phyloP scores from a whole-genome alignment of 2,797 vertebrate species.

The Pseudochirops corinnae region DNA sequence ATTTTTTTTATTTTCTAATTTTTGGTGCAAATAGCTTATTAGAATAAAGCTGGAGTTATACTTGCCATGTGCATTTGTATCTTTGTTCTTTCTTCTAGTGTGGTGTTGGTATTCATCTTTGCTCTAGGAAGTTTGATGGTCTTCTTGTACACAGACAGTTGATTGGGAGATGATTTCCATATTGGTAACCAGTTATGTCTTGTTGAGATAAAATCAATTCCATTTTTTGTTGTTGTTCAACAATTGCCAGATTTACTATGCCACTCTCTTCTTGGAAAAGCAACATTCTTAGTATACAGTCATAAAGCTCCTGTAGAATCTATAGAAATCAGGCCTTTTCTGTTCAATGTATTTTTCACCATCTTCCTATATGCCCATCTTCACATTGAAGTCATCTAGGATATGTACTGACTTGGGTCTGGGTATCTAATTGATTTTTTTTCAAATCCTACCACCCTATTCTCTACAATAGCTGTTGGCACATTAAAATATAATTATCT shows the following conservation, averaged over 20 bases:
- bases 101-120: not conserved
- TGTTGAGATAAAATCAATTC: not conserved
- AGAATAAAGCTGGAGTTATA: not conserved
- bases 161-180: not conserved
- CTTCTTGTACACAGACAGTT: not conserved
- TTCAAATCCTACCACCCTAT: not conserved
- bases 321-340: not conserved
- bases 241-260: not conserved
- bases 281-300: not conserved
- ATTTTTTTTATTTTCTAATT: not conserved
- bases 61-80: not conserved
- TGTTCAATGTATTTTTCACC: not conserved
- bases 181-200: not conserved
- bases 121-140: not conserved
- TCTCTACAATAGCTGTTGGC: not conserved
- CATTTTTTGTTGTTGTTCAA: not conserved
- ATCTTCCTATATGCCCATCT: not conserved
- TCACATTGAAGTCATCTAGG: not conserved
- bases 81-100: not conserved
- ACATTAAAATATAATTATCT: not conserved
- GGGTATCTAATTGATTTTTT: not conserved
- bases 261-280: not conserved
- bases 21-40: not conserved
- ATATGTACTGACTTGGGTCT: not conserved
- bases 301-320: not conserved